Evolutionary conservation across 2,113 vertebrate genomes (phyloP), one percentile per base, ranked within the genome.

Genomic region (Tinamus guttatus): DNA sequence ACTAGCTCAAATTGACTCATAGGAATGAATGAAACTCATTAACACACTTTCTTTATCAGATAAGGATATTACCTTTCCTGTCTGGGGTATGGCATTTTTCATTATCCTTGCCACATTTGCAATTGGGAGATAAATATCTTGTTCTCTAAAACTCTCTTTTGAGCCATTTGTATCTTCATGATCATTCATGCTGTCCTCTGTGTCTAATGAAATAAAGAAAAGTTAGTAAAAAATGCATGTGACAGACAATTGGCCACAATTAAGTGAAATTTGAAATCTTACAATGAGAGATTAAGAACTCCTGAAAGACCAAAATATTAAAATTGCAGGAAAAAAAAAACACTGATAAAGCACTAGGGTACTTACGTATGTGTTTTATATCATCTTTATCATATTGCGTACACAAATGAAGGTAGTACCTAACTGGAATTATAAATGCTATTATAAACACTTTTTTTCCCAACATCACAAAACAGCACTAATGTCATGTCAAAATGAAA

Each of bases 21-120:
- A 64, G 34, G 43, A 84, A 68, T 22, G 36, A 96, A 62, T 14
- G 64, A 84, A 94, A 79, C 11, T 32, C 21, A 69, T 45, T 49
- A 71, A 76, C 24, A 58, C 4, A 14, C 5, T 40, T 63, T 76
- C 36, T 63, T 73, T 76, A 73, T 3, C 34, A 93, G 43, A 62
- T 15, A 69, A 80, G 6, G 25, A 30, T 69, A 65, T 97, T 98
- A 99, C 99, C 99, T 99, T 99, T 97, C 99, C 99, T 22, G 99
- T 99, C 92, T 99, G 99, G 25, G 99, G 99, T 94, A 99, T 99
- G 52, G 99, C 99, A 36, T 99, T 99, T 97, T 99, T 99, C 99
- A 99, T 99, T 98, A 99, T 99, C 88, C 99, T 98, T 36, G 99
- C 99, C 94, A 99, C 99, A 22, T 99, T 99, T 91, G 99, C 99